phyloP scores from a whole-genome alignment of 2,888 invertebrate species.

The Drosophila conformis region DNA sequence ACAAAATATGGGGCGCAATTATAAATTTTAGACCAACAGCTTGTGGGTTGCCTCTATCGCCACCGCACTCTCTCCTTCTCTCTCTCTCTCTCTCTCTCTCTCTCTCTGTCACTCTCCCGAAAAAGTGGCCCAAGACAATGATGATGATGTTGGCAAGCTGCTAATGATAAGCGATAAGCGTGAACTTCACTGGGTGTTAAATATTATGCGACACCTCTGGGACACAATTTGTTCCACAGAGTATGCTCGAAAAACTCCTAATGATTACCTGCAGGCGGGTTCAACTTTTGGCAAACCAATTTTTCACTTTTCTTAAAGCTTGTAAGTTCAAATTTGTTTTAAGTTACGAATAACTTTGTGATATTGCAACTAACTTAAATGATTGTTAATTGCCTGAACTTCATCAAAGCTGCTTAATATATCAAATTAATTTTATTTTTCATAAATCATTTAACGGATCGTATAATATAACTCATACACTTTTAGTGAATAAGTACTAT shows the following conservation, averaged over 20 bases:
- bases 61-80: neutral
- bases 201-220: slow-evolving; percentile 71
- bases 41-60: slow-evolving; percentile 1
- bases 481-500: neutral
- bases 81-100: neutral
- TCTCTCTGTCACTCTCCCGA: neutral
- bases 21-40: slow-evolving; percentile 48
- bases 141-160: slow-evolving; percentile 41
- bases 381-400: neutral
- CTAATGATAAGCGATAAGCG: slow-evolving; percentile 65
- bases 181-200: slow-evolving; percentile 66
- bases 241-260: slow-evolving; percentile 37
- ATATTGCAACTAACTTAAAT: neutral
- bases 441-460: neutral
- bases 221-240: slow-evolving; percentile 51
- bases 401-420: neutral
- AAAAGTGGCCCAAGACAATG: slow-evolving; percentile 9
- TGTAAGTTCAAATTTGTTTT: slow-evolving; percentile 1
- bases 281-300: neutral
- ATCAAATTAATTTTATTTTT: neutral
- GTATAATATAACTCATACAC: neutral
- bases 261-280: slow-evolving; percentile 26
- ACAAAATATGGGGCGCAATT: slow-evolving; percentile 54
- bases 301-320: neutral
- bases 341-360: neutral